These are phyloP conservation scores for Sapajus apella DNA, from an alignment of 2,113 vertebrate species.

Conservation along the genomic window DNA sequence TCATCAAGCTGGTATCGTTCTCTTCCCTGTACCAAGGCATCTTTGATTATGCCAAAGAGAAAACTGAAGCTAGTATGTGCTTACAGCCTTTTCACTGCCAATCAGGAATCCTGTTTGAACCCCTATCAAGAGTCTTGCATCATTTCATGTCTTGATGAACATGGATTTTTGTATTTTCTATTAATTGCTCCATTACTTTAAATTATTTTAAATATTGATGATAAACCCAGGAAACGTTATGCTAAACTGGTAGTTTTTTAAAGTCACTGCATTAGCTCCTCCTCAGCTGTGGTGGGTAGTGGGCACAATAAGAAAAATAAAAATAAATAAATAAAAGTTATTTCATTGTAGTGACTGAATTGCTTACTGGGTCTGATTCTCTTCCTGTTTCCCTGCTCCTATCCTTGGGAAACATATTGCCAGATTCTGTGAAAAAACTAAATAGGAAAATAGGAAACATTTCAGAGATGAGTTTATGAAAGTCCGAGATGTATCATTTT, in stretches of 20 bases:
- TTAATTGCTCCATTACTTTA: neutral
- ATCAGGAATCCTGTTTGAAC: neutral
- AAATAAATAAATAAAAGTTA: too few relatives aligned
- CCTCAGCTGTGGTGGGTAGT: too few relatives aligned
- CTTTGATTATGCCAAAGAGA: neutral
- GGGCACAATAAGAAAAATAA: too few relatives aligned
- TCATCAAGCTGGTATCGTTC: neutral
- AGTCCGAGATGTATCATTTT: neutral
- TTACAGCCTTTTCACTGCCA: neutral
- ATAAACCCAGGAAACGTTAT: neutral
- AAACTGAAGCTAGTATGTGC: neutral
- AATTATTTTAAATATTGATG: slow-evolving; percentile 9
- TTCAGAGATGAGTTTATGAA: slow-evolving; percentile 1
- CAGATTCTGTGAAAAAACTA: slow-evolving; percentile 28
- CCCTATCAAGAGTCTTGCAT: neutral
- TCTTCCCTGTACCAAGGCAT: neutral
- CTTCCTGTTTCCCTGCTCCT: neutral
- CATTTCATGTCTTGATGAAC: neutral
- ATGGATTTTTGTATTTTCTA: slow-evolving; percentile 12
- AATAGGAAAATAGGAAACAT: neutral
- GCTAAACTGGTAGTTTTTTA: neutral
- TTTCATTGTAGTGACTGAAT: neutral
- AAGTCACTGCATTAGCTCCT: neutral
- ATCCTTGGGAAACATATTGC: neutral
- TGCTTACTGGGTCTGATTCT: neutral